These are phyloP conservation scores for Oryzaephilus surinamensis DNA, from an alignment of 1,140 invertebrate genomes.

Conservation along the genomic window DNA sequence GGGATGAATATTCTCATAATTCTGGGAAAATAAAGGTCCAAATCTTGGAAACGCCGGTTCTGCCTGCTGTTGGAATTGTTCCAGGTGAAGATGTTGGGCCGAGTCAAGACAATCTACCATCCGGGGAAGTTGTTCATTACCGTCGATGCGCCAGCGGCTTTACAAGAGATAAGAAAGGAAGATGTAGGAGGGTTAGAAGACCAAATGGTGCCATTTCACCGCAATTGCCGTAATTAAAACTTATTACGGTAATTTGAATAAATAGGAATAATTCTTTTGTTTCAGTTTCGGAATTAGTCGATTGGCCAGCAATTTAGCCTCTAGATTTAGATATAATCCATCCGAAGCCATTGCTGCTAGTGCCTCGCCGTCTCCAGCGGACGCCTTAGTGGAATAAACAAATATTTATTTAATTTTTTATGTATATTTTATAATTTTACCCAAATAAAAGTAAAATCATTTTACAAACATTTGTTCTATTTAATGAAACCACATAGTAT, in stretches of 20 bases:
- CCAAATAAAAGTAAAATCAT: no score
- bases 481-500: no score
- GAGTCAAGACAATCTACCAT: constrained; percentile 7
- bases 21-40: constrained; percentile 25
- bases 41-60: constrained; percentile 13
- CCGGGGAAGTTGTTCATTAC: constrained; percentile 18
- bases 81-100: constrained; percentile 1
- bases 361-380: no score
- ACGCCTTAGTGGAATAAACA: no score
- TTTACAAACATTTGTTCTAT: no score
- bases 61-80: constrained; percentile 5
- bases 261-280: constrained; percentile 7
- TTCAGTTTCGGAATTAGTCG: constrained; percentile 23
- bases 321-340: constrained; percentile 14
- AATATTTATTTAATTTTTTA: no score
- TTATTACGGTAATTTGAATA: constrained; percentile 11
- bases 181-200: constrained; percentile 28
- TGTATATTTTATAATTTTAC: no score
- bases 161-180: constrained; percentile 29
- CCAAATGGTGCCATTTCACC: constrained; percentile 10
- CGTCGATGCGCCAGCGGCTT: constrained; percentile 26
- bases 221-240: constrained; percentile 3
- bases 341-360: background rate
- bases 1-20: no score
- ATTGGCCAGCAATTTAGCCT: constrained; percentile 22